Base-by-base conservation (phyloP, 2,113 vertebrate genomes). In the Catharus fuscescens region DNA sequence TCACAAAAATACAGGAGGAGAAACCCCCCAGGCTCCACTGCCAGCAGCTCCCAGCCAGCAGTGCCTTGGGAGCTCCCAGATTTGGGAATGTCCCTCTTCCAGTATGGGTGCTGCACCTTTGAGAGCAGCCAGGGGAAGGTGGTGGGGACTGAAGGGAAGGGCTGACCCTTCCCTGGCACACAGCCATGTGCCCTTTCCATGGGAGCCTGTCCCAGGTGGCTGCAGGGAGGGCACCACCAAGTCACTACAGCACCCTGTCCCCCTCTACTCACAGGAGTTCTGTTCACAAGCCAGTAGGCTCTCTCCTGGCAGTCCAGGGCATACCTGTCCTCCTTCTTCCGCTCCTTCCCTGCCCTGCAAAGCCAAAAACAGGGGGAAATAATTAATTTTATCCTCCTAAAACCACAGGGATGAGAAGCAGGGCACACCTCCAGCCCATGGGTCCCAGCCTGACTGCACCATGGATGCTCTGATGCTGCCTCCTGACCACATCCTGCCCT, bases 221-320 rank as follows among this genome's bases (percentile, higher is more conserved):
- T 64, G 67, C 69, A 57, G 72, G 57, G 54, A 79, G 31, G 34
- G 45, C 38, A 61, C 17, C 34, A 34, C 4, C 0, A 0, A 69
- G 62, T 34, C 59, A 52, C 60, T 29, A 8, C 24, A 40, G 64
- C 65, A 72, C 36, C 3, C n/a, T 6, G 0, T 3, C 53, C 26
- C 5, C 16, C 6, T 12, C 65, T 93, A 98, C 98, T 98, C 85
- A 99, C 99, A 32, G 99, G 99, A 53, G 99, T 98, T 69, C 98
- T 97, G 94, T 99, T 99, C 87, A 99, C 99, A 73, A 99, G 98
- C 99, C 99, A 99, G 84, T 99, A 99, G 5, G 99, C 99, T 96
- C 99, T 98, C 96, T 99, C 99, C 96, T 99, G 99, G 93, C 99
- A 99, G 81, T 99, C 99, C 97, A 99, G 97, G 9, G 99, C 98